These are phyloP conservation scores for Parus major DNA, from an alignment of 2,113 vertebrate species.

Conservation along the genomic window DNA sequence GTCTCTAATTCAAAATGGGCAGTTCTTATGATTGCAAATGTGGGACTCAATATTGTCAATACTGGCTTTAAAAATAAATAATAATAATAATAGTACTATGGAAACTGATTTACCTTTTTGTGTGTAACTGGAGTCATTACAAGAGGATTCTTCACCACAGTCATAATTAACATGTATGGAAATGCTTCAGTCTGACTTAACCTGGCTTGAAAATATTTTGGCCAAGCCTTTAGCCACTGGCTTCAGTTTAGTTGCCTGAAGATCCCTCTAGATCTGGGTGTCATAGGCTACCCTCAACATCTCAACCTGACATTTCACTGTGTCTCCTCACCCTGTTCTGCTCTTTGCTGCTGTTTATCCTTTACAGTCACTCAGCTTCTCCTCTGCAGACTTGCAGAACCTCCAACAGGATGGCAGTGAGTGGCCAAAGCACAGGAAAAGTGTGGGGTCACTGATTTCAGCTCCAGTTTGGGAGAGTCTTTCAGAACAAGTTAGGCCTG, in stretches of 20 bases:
- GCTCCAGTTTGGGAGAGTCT: background rate
- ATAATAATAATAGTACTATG: background rate
- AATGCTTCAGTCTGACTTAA: background rate
- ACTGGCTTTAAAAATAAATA: background rate
- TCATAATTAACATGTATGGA: rapidly evolving
- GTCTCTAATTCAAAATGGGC: background rate
- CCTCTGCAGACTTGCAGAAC: background rate
- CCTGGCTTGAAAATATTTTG: background rate
- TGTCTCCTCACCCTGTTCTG: background rate
- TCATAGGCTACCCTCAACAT: background rate
- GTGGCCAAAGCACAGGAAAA: background rate
- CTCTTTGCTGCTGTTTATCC: background rate
- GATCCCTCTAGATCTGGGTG: background rate
- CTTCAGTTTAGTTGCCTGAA: background rate
- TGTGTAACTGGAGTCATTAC: background rate
- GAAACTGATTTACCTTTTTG: background rate
- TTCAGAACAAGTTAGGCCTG: background rate
- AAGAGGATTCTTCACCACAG: background rate
- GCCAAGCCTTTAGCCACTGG: background rate
- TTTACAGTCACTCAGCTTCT: background rate
- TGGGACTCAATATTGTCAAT: background rate
- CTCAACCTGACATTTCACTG: background rate
- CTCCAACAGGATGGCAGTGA: background rate
- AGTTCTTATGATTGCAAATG: background rate
- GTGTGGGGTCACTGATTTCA: background rate